Base-by-base conservation (phyloP, 2,888 invertebrate genomes). In the Sinotaia quadrata region DNA sequence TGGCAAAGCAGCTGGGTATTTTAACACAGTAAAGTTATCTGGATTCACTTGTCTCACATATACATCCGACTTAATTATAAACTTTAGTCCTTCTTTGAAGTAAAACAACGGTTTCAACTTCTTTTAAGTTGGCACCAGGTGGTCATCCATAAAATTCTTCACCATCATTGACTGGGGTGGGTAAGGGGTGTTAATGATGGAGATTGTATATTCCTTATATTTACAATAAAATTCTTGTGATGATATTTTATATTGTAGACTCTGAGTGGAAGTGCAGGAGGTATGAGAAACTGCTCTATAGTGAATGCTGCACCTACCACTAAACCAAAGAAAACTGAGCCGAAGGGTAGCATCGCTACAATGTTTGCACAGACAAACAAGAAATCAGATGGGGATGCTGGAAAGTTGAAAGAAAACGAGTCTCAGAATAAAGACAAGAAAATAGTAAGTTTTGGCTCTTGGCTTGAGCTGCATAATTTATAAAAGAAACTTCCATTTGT, bases 341-440 rank as follows among this genome's bases (percentile, higher is more conserved):
- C 73, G 8, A 77, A 80, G 72, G 76, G 76, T 24, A 81, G 78
- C 60, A 79, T 83, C 29, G 81, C 81, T 4, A 76, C 72, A 47
- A 84, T 84, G 84, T 83, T 83, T 75, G 80, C 80, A 15, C 77
- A 78, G 59, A 63, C 75, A 21, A 44, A 7, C 29, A 62, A 67
- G 56, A 68, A 56, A n/a, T 60, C n/a, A 2, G 36, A 18, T n/a
- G 33, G 44, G 29, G 56, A 59, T 5, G 72, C 72, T 21, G 44
- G 21, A 12, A 74, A 68, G n/a, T 76, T 75, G 36, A 69, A 37
- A 60, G 57, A 57, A 10, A 1, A 31, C 1, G 44, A 41, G 29
- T 24, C 51, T 29, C 44, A 67, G 52, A 37, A 24, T 33, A 44
- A 36, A n/a, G 33, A 54, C 15, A 27, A 52, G 27, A 68, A 54